phyloP scores from a whole-genome alignment of 2,797 vertebrate species.

The Paratrypauchen microcephalus region DNA sequence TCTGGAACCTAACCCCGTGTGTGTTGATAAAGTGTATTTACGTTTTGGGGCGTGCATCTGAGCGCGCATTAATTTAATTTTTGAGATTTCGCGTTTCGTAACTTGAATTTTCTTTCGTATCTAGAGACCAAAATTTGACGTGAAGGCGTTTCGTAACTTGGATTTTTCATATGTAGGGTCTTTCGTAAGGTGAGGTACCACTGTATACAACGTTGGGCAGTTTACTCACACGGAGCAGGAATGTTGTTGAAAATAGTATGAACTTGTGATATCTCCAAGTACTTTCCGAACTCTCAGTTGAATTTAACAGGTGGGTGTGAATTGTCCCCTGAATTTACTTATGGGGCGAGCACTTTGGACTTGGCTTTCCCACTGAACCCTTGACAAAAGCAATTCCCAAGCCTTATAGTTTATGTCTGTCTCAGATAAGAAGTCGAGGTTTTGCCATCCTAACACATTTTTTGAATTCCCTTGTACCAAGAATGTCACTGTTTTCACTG shows the following conservation, averaged over 20 bases:
- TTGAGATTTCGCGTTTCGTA: too few relatives aligned
- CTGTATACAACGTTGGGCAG: neutral
- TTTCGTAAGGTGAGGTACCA: too few relatives aligned
- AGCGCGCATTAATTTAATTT: too few relatives aligned
- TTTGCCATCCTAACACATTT: neutral
- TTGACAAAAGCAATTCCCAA: conserved; percentile 36
- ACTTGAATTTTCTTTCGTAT: too few relatives aligned
- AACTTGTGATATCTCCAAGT: conserved; percentile 8
- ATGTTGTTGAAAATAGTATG: conserved; percentile 27
- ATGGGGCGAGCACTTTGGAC: conserved; percentile 5
- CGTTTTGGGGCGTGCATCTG: too few relatives aligned
- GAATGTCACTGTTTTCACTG: conserved; percentile 43
- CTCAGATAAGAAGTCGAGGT: conserved; percentile 43
- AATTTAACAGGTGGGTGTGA: conserved; percentile 51
- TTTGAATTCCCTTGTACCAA: conserved; percentile 42
- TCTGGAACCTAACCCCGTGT: too few relatives aligned
- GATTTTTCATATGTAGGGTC: too few relatives aligned
- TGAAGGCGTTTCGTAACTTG: too few relatives aligned
- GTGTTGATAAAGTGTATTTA: too few relatives aligned
- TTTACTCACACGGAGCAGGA: accelerated
- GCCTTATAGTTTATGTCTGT: conserved; percentile 47
- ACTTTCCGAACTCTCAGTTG: conserved; percentile 22
- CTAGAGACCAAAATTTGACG: too few relatives aligned
- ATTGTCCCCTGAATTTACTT: conserved; percentile 12
- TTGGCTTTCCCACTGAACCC: conserved; percentile 15